Percentiles rank a stretch among this genome's conserved stretches.
Conservation (phyloP, 2,113 vertebrate genomes). For the Petaurus breviceps region DNA sequence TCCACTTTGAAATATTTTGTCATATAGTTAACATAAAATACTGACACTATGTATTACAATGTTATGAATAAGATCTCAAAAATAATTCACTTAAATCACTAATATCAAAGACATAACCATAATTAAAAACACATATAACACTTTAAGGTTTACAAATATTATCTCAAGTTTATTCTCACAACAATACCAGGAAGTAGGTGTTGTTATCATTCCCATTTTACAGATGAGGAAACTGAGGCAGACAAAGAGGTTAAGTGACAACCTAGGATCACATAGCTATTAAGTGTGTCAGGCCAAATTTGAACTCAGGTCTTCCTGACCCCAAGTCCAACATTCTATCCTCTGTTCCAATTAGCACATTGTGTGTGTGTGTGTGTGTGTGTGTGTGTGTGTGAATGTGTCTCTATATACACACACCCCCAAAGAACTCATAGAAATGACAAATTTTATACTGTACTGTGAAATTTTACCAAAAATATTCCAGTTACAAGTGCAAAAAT, state of each 20-base stretch:
- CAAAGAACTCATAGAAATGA: not conserved
- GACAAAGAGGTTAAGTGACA: not conserved
- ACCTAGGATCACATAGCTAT: not conserved
- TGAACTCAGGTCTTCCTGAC: not conserved
- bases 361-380: not conserved
- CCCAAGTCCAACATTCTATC: not conserved
- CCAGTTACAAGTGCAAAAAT: not conserved
- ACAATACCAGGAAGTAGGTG: not conserved
- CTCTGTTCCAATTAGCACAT: not conserved
- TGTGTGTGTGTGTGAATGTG: not conserved
- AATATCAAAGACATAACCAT: not conserved
- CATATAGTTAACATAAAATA: constrained; percentile 46
- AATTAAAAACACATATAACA: not conserved
- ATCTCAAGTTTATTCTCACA: not conserved
- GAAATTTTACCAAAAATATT: constrained; percentile 37
- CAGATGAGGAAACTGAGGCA: not conserved
- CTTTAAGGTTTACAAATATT: not conserved
- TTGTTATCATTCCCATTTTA: not conserved
- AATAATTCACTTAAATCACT: not conserved
- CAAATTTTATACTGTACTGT: not conserved
- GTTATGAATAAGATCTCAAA: not conserved
- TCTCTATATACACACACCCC: not conserved
- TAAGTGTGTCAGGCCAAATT: not conserved
- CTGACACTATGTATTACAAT: constrained; percentile 7
- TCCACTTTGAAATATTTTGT: constrained; percentile 60